Percentiles rank a stretch among this genome's conserved stretches.
Evolutionary conservation across 2,888 invertebrate species (phyloP).

Genomic region (Dyspetes luteomarginatus): DNA sequence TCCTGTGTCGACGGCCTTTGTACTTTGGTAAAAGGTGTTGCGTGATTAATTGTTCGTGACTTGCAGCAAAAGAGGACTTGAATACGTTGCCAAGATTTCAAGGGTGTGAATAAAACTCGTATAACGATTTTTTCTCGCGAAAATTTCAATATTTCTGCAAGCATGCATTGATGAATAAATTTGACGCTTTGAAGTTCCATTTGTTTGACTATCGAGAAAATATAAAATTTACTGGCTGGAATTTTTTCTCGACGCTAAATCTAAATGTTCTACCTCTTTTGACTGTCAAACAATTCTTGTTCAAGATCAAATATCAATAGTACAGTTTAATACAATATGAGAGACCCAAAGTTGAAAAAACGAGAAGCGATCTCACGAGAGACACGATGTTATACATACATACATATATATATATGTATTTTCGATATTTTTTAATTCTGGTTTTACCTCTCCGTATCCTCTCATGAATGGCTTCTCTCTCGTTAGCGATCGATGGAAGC

Average conservation of each 20-base stretch:
- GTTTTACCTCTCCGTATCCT: conserved; percentile 67
- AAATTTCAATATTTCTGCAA: background rate
- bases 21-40: conserved; percentile 44
- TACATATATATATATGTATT: conserved; percentile 43
- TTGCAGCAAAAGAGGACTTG: background rate
- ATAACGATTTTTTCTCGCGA: background rate
- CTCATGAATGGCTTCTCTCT: conserved; percentile 64
- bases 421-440: conserved; percentile 65
- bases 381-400: conserved; percentile 1
- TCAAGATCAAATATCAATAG: too few relatives aligned
- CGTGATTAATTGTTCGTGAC: conserved; percentile 45
- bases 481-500: conserved; percentile 71
- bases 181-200: too few relatives aligned
- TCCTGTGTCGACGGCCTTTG: conserved; percentile 17
- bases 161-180: background rate
- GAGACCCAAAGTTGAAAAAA: background rate
- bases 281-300: too few relatives aligned
- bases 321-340: too few relatives aligned
- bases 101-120: conserved; percentile 11
- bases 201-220: too few relatives aligned
- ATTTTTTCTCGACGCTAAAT: too few relatives aligned
- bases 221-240: too few relatives aligned
- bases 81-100: background rate
- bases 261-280: too few relatives aligned
- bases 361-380: background rate